Evolutionary conservation across 64 coral and sea anemone genomes (phyloP).

Genomic region (Catalaphyllia jardinei): DNA sequence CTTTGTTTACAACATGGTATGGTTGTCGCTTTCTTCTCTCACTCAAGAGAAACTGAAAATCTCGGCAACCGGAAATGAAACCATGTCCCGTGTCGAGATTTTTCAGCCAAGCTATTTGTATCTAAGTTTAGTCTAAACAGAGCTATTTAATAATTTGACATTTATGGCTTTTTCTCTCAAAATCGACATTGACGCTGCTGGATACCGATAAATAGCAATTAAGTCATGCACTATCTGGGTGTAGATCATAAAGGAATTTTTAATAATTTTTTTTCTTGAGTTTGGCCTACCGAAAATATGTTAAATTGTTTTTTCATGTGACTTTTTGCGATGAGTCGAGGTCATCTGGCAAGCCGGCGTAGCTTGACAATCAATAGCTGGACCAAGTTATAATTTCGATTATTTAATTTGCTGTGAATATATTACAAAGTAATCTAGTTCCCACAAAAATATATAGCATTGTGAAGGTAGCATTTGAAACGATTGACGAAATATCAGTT

Average conservation of each 20-base stretch:
- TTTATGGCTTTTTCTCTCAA: conserved; percentile 7
- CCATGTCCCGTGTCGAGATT: not conserved
- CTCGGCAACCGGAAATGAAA: conserved; percentile 15
- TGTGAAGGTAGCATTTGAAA: too few species aligned
- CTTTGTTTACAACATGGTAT: not conserved
- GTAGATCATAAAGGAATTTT: conserved; percentile 18
- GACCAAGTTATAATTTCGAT: not conserved
- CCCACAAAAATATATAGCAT: too few species aligned
- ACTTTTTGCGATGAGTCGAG: not conserved
- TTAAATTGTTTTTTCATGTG: not conserved
- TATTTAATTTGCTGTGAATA: not conserved
- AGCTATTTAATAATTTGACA: not conserved
- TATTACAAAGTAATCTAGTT: not conserved
- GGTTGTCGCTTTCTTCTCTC: not conserved
- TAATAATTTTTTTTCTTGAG: not conserved
- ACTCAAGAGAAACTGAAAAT: not conserved
- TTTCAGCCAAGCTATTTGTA: not conserved
- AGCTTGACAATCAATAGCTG: not conserved
- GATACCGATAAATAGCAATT: not conserved
- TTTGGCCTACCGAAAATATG: not conserved
- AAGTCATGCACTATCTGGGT: conserved; percentile 10
- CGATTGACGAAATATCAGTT: too few species aligned
- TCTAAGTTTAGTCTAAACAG: not conserved
- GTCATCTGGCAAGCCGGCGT: not conserved
- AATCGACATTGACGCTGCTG: not conserved